Evolutionary conservation across 1,140 invertebrate species (phyloP), one percentile per base, ranked within the genome.

Genomic region (Cardiocondyla obscurior): DNA sequence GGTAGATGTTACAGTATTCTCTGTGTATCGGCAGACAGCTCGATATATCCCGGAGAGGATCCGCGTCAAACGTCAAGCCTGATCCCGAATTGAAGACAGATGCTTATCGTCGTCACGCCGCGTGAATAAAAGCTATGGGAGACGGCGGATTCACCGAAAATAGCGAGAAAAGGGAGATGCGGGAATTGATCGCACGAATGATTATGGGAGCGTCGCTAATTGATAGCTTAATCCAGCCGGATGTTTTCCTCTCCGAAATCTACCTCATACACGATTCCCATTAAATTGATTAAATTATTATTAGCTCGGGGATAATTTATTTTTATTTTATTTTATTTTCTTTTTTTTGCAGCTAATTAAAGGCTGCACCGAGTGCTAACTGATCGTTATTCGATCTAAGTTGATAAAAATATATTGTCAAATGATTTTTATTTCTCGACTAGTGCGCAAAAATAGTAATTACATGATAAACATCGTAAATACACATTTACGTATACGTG

Each of bases 61-160:
- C 25, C 25, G 28, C 25, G 42, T 79, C 74, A 58, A 39, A 64
- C 33, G 70, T 62, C 72, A 44, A 82, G 44, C 19, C 44, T 58
- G 81, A 83, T 79, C 73, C 22, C 10, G 62, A 33, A 77, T 79
- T 46, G 60, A 42, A 39, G 73, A 83, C 12, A 30, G 64, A 83
- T 69, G 62, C 28, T 83, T 79, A 67, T 55, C 39, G 5, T 60
- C 60, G 3, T 30, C n/a, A 25, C 10, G 70, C 5, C 16, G 14
- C 30, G 51, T 42, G 36, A 77, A 58, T 51, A 60, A 81, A 46
- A 53, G 14, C 44, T 8, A 28, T 51, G 12, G 42, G 36, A 51
- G 42, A 73, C 22, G 1, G 1, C 25, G 46, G 12, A 28, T 60
- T 14, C 10, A 36, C 3, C 3, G 36, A 12, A 60, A 44, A 44